Evolutionary conservation across 2,888 invertebrate species (phyloP).

Genomic region (Cynaeus angustus): DNA sequence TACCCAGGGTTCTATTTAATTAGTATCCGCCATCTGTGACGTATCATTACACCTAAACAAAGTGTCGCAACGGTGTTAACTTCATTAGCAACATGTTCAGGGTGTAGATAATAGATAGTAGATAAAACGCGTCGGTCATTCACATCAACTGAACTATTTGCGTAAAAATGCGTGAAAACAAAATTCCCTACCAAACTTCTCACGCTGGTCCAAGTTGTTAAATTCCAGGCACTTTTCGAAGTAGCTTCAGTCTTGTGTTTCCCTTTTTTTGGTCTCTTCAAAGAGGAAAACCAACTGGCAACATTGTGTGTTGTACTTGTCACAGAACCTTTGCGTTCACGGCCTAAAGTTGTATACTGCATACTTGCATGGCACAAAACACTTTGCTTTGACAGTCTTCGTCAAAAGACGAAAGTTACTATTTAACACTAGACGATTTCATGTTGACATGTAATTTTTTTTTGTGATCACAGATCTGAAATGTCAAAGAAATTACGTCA

Average conservation of each 20-base stretch:
- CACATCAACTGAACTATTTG: slow-evolving; percentile 3
- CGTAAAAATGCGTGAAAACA: slow-evolving; percentile 1
- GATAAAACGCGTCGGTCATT: neutral
- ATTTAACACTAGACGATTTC: slow-evolving; percentile 22
- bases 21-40: neutral
- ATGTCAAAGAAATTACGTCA: slow-evolving; percentile 1
- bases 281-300: slow-evolving; percentile 87
- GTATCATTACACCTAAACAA: slow-evolving; percentile 8
- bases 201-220: slow-evolving; percentile 60
- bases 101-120: slow-evolving; percentile 3
- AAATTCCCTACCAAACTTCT: slow-evolving; percentile 57
- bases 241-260: slow-evolving; percentile 57
- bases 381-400: neutral
- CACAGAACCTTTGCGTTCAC: slow-evolving; percentile 81
- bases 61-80: slow-evolving; percentile 9
- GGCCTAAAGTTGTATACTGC: slow-evolving; percentile 66
- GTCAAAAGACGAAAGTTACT: slow-evolving; percentile 3
- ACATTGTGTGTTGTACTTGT: slow-evolving; percentile 70
- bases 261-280: slow-evolving; percentile 76
- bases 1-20: no score
- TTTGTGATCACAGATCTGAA: slow-evolving; percentile 13
- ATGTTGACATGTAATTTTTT: slow-evolving; percentile 27
- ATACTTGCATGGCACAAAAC: slow-evolving; percentile 55
- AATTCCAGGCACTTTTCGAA: slow-evolving; percentile 68
- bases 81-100: slow-evolving; percentile 7